Evolutionary conservation across 2,888 invertebrate species (phyloP), one percentile per base, ranked within the genome.

Genomic region (Eupithecia inturbata): DNA sequence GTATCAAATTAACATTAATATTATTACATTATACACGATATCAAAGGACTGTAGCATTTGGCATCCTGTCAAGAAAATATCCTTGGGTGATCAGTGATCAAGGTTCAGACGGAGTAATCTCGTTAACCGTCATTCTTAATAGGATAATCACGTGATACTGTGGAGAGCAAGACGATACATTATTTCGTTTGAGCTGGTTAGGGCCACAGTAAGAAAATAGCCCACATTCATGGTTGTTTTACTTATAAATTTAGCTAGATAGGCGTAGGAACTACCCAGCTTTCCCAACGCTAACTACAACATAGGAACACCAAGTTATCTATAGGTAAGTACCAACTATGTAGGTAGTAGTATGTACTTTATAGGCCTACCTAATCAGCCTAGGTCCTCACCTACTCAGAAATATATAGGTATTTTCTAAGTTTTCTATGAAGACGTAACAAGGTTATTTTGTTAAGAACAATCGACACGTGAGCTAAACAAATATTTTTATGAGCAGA

Each of bases 101-200:
- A 74, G 75, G 74, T 74, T 77, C 76, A 79, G 64, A 71, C 63
- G 60, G 45, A 70, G 68, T 72, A 71, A 71, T 41, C 75, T 74
- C 66, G 70, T 74, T 71, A 75, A 68, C 77, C 71, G 81, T 75
- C 79, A 78, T 73, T 73, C 83, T 79, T 91, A 92, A 92, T 92
- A 91, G 93, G 88, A 93, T 93, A 93, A 93, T 92, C 85, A 85
- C 84, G 82, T 78, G 68, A 39, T 60, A 72, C 69, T 33, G 49
- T 53, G 33, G 71, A 53, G 26, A 74, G 57, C n/a, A 26, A 67
- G 33, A 60, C 39, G 49, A 69, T 68, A 45, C 31, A 41, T 66
- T 71, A 41, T 66, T 67, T 68, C 36, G 66, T 28, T 26, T 57
- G 60, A 28, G 66, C 36, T 39, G 39, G 39, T 39, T 66, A 66